Evolutionary conservation across 2,113 vertebrate species (phyloP).

Genomic region (Delphinus delphis): DNA sequence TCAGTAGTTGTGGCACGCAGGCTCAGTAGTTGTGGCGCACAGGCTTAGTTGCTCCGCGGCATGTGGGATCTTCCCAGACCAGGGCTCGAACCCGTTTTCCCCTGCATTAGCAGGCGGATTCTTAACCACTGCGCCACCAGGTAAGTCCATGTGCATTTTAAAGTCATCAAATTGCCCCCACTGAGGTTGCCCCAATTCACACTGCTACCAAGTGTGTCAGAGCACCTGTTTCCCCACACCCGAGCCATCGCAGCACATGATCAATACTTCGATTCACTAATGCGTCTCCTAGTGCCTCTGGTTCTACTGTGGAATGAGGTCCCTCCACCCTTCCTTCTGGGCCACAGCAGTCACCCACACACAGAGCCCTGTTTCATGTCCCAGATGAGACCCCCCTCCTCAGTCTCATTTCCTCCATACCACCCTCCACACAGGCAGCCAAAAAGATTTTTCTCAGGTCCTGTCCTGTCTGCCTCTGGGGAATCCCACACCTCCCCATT

Average conservation of each 20-base stretch:
- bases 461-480: not conserved
- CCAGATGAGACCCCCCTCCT: not conserved
- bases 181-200: not conserved
- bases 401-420: too few relatives aligned
- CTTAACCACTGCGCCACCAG: too few relatives aligned
- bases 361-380: not conserved
- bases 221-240: not conserved
- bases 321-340: not conserved
- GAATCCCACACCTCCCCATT: not conserved
- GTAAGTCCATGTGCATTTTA: not conserved
- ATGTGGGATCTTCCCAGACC: too few relatives aligned
- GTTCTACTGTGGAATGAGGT: not conserved
- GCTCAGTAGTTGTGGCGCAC: too few relatives aligned
- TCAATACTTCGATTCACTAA: not conserved
- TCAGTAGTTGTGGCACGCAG: too few relatives aligned
- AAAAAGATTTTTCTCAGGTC: not conserved
- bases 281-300: not conserved
- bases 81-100: too few relatives aligned
- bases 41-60: too few relatives aligned
- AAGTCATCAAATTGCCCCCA: not conserved
- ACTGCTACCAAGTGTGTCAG: not conserved
- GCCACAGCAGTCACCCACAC: not conserved
- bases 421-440: not conserved
- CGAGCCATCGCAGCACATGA: rapidly evolving
- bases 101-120: too few relatives aligned